A percentile compares a stretch with the other conserved stretches of the same genome.
phyloP scores from a whole-genome alignment of 1,140 invertebrate genomes.

The Tetraneura akinire region DNA sequence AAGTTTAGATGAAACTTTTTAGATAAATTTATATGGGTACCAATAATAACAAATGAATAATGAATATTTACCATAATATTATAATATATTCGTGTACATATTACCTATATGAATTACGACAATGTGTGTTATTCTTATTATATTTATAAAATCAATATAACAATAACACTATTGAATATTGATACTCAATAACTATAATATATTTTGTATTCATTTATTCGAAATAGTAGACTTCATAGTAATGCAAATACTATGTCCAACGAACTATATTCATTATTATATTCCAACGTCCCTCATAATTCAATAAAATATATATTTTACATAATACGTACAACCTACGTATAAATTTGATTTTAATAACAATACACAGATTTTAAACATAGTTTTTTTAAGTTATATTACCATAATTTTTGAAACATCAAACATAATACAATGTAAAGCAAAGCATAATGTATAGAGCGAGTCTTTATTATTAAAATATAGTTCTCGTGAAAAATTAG shows the following conservation, averaged over 20 bases:
- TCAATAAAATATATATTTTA: neutral
- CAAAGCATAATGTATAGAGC: neutral
- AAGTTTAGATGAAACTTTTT: neutral
- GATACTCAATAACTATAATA: neutral
- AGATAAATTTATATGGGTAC: neutral
- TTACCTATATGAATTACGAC: neutral
- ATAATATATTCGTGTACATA: neutral
- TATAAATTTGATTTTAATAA: neutral
- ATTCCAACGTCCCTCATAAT: neutral
- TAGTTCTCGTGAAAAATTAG: neutral
- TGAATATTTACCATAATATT: neutral
- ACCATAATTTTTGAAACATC: neutral
- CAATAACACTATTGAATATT: neutral
- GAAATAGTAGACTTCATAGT: neutral
- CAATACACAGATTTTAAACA: constrained; percentile 10
- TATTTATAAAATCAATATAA: constrained; percentile 9
- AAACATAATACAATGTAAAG: neutral
- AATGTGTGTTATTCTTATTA: neutral
- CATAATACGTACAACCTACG: neutral
- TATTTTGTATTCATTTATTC: neutral
- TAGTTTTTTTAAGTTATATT: neutral
- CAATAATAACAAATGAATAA: neutral
- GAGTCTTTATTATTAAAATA: neutral
- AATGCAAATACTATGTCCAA: neutral
- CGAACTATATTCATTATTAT: neutral